phyloP scores from a whole-genome alignment of 2,888 invertebrate species.

The Clunio marinus region DNA sequence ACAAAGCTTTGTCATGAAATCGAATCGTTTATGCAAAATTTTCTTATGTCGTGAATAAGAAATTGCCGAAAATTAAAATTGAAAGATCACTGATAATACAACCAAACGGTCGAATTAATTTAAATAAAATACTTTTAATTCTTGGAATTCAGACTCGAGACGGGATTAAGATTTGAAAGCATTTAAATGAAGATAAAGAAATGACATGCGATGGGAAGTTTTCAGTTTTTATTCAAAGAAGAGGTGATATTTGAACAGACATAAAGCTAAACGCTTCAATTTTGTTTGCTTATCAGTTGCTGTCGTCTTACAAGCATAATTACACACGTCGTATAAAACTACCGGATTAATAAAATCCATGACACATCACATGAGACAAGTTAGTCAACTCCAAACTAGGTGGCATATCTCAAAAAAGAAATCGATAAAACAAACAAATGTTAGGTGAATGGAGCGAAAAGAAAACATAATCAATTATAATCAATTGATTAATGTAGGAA shows the following conservation, averaged over 20 bases:
- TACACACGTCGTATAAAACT: conserved; percentile 3
- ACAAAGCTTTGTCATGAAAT: no score
- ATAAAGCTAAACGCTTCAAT: not conserved
- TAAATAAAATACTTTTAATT: conserved; percentile 16
- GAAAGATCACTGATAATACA: conserved; percentile 26
- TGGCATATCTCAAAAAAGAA: not conserved
- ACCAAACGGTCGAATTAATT: conserved; percentile 5
- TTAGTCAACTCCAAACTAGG: not conserved
- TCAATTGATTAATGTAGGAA: conserved; percentile 34
- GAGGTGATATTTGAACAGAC: not conserved
- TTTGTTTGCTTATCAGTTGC: conserved; percentile 21
- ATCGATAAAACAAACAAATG: conserved; percentile 13
- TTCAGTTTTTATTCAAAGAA: not conserved
- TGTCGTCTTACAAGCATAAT: conserved; percentile 21
- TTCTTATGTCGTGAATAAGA: no score
- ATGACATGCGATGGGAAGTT: conserved; percentile 28
- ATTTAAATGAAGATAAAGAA: conserved; percentile 17
- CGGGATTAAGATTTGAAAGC: conserved; percentile 11
- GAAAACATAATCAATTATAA: conserved; percentile 36
- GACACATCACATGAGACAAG: not conserved
- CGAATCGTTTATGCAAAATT: no score
- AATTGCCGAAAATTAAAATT: conserved; percentile 16
- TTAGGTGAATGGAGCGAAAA: conserved; percentile 6
- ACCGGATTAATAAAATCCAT: conserved; percentile 13
- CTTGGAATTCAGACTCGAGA: not conserved